A percentile compares a stretch with the other conserved stretches of the same genome.
Evolutionary conservation across 2,888 invertebrate species (phyloP).

Genomic region (Heliconius cydno): DNA sequence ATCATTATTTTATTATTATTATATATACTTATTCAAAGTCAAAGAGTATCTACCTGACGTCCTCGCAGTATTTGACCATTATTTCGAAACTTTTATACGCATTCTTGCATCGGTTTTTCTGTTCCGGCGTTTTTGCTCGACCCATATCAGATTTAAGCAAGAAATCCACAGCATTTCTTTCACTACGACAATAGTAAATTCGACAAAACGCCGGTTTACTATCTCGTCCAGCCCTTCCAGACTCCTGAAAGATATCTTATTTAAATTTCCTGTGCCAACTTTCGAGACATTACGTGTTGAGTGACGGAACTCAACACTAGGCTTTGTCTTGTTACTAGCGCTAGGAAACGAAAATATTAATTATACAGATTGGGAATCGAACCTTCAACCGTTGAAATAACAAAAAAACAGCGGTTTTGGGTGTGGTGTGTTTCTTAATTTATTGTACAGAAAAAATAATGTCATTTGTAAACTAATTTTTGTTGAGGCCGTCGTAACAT

Average conservation of each 20-base stretch:
- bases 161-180: conserved; percentile 92
- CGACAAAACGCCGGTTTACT: conserved; percentile 94
- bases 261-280: background rate
- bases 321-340: background rate
- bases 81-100: conserved; percentile 91
- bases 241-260: conserved; percentile 86
- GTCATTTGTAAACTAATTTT: too few relatives aligned
- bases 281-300: too few relatives aligned
- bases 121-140: conserved; percentile 82
- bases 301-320: background rate
- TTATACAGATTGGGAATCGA: too few relatives aligned
- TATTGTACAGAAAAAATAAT: too few relatives aligned
- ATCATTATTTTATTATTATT: too few relatives aligned
- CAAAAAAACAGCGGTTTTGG: too few relatives aligned
- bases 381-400: too few relatives aligned
- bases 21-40: too few relatives aligned
- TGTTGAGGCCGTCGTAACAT: too few relatives aligned
- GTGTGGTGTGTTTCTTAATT: too few relatives aligned
- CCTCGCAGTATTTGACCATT: conserved; percentile 94
- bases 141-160: conserved; percentile 89
- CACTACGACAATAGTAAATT: conserved; percentile 93
- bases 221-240: conserved; percentile 98
- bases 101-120: conserved; percentile 83
- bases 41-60: conserved; percentile 81
- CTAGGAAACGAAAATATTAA: too few relatives aligned